phyloP scores from a whole-genome alignment of 2,113 vertebrate species.

The Odontesthes bonariensis region DNA sequence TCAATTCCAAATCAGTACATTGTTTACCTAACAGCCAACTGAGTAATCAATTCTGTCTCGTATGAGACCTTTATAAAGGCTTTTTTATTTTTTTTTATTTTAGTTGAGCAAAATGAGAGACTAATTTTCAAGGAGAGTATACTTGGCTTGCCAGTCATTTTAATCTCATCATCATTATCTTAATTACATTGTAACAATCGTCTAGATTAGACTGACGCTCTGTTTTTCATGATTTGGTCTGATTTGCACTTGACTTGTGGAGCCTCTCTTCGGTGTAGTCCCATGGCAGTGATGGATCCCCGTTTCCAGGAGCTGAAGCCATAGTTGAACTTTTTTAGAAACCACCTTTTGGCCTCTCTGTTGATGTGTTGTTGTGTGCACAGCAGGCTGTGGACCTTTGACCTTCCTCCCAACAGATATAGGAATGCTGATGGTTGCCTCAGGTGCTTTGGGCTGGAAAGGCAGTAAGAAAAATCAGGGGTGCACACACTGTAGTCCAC shows the following conservation, averaged over 20 bases:
- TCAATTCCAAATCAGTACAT: slow-evolving; percentile 47
- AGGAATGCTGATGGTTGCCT: slow-evolving; percentile 34
- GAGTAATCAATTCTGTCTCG: slow-evolving; percentile 41
- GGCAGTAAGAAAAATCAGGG: slow-evolving; percentile 10
- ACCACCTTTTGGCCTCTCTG: slow-evolving; percentile 20
- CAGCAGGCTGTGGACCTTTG: slow-evolving; percentile 38
- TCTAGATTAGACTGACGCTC: background rate
- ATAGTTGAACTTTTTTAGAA: slow-evolving; percentile 17
- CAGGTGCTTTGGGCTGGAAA: slow-evolving; percentile 35
- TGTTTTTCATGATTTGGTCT: slow-evolving; percentile 7
- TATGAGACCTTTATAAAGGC: slow-evolving; percentile 32
- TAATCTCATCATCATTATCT: slow-evolving; percentile 34
- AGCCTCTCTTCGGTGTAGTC: background rate
- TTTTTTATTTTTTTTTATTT: background rate
- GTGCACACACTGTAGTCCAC: background rate
- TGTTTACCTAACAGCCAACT: slow-evolving; percentile 35
- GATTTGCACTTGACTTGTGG: slow-evolving; percentile 16
- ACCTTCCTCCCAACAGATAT: slow-evolving; percentile 29
- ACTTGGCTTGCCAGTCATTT: slow-evolving; percentile 24
- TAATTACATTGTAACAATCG: slow-evolving; percentile 18
- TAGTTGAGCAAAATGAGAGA: background rate
- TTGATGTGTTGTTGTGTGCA: slow-evolving; percentile 27
- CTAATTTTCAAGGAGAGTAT: slow-evolving; percentile 30
- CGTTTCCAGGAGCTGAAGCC: slow-evolving; percentile 2
- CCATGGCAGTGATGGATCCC: slow-evolving; percentile 18